Evolutionary conservation across 2,113 vertebrate species (phyloP), one percentile per base, ranked within the genome.

Genomic region (Silurus asotus): DNA sequence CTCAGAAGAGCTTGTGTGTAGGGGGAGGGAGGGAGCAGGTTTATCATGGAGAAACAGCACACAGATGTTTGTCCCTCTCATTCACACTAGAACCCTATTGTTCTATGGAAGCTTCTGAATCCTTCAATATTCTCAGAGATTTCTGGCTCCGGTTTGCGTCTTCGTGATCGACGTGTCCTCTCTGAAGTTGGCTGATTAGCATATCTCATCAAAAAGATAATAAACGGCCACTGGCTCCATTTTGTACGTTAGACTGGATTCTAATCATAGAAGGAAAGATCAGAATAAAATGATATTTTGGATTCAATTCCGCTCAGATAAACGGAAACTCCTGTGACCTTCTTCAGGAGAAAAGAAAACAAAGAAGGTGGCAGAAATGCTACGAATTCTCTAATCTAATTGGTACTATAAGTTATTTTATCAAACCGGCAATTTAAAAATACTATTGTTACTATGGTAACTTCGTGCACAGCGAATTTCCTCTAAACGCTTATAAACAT

Each of bases 111-210:
- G 58, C 72, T 1, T 6, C 55, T 8, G 53, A n/a, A 51, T 53
- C 56, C 48, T 51, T 64, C 56, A 28, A 48, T 49, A 7, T 19
- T 62, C 8, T 53, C 56, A 2, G 37, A 37, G 37, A 37, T 37
- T 37, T 37, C 37, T 37, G 37, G 37, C 37, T 37, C 37, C 8
- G 8, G 55, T 28, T 17, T 53, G 53, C 74, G 53, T 11, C 28
- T 76, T 62, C 56, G 0, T 84, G 59, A 75, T 84, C 23, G 58
- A 5, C 23, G 1, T 51, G 19, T 25, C 20, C 9, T 51, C 70
- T 84, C 65, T 84, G 70, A 84, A 64, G 72, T 20, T 15, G 9
- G n/a, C 72, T 84, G 15, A 64, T 84, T 84, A 77, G 48, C 83
- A 77, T 77, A 64, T 53, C 72, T 64, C 61, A 82, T 65, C 80